These are phyloP conservation scores for Diarsia rubi DNA, from an alignment of 2,888 invertebrate genomes.

Conservation along the genomic window DNA sequence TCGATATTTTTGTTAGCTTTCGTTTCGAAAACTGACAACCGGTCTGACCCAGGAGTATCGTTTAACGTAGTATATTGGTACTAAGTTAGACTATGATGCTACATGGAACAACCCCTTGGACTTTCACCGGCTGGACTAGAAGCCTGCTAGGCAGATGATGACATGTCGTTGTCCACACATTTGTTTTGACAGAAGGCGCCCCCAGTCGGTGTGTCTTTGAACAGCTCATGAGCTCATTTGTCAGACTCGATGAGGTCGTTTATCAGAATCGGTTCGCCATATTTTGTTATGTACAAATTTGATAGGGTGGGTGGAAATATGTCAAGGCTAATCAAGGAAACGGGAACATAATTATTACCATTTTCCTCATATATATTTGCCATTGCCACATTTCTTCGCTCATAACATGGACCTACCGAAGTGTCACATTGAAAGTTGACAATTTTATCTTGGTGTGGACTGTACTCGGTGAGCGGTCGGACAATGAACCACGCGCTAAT, in stretches of 20 bases:
- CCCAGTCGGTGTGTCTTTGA: not conserved
- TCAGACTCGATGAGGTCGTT: slow-evolving; percentile 29
- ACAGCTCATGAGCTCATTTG: slow-evolving; percentile 16
- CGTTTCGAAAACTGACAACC: not conserved
- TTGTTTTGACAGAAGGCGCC: slow-evolving; percentile 1
- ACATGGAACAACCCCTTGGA: not conserved
- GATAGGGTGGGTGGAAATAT: slow-evolving; percentile 6
- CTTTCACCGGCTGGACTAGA: not conserved
- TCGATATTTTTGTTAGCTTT: not conserved
- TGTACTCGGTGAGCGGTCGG: slow-evolving; percentile 40
- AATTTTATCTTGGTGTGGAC: slow-evolving; percentile 57
- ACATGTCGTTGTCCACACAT: not conserved
- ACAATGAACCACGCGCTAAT: slow-evolving; percentile 62
- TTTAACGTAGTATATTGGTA: not conserved
- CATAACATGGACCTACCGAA: slow-evolving; percentile 9
- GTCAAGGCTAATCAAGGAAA: slow-evolving; percentile 24
- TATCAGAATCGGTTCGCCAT: slow-evolving; percentile 25
- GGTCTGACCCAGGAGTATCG: not conserved
- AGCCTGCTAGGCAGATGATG: not conserved
- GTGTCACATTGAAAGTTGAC: slow-evolving; percentile 46
- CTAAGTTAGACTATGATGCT: not conserved
- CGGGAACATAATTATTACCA: not conserved
- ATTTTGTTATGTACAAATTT: not conserved
- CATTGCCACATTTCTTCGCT: not conserved
- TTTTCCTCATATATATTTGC: slow-evolving; percentile 8